phyloP scores from a whole-genome alignment of 2,888 invertebrate genomes.

The Trypoxylon attenuatum region DNA sequence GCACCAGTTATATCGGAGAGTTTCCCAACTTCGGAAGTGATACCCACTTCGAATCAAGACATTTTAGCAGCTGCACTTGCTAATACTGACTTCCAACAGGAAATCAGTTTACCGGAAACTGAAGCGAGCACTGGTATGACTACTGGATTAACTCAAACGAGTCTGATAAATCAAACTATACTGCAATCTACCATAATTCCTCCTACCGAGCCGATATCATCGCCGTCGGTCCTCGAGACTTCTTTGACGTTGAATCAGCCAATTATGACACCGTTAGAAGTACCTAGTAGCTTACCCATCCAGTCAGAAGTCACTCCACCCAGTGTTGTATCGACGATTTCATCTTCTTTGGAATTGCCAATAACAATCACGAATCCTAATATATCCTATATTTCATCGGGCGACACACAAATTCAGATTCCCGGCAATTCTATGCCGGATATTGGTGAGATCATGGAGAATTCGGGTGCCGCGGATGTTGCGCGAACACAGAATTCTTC shows the following conservation, averaged over 20 bases:
- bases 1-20: conserved; percentile 56
- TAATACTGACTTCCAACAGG: conserved; percentile 83
- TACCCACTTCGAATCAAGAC: conserved; percentile 78
- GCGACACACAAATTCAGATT: conserved; percentile 58
- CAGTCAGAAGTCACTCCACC: conserved; percentile 69
- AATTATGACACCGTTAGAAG: conserved; percentile 88
- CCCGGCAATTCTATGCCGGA: conserved; percentile 69
- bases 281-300: conserved; percentile 77
- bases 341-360: conserved; percentile 84
- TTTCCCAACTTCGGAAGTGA: conserved; percentile 58
- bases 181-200: conserved; percentile 76
- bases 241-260: conserved; percentile 85
- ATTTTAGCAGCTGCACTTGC: conserved; percentile 86
- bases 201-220: conserved; percentile 76
- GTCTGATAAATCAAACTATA: conserved; percentile 79
- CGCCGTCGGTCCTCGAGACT: conserved; percentile 83
- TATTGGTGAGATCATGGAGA: conserved; percentile 65
- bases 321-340: conserved; percentile 76
- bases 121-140: conserved; percentile 74
- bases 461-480: conserved; percentile 37
- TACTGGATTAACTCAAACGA: conserved; percentile 75
- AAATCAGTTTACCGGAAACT: conserved; percentile 69
- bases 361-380: conserved; percentile 86
- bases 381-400: conserved; percentile 74
- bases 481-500: conserved; percentile 51